phyloP scores from a whole-genome alignment of 2,888 invertebrate genomes.

The Trachelus tabidus region DNA sequence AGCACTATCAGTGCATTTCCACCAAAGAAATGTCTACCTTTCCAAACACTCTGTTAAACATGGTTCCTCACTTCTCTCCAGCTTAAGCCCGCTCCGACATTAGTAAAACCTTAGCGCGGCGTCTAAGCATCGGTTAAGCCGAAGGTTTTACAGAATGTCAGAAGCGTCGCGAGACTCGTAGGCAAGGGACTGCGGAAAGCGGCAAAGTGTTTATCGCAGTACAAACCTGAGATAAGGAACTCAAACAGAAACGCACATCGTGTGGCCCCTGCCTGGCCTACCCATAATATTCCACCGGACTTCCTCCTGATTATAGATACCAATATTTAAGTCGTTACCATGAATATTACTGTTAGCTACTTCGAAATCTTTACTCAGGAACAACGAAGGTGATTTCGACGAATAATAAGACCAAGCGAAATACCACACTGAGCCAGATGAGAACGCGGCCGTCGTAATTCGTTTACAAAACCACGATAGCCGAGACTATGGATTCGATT shows the following conservation, averaged over 20 bases:
- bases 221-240: conserved; percentile 63
- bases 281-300: conserved; percentile 57
- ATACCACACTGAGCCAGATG: not conserved
- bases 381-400: not conserved
- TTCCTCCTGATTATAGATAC: conserved; percentile 60
- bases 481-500: not conserved
- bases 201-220: conserved; percentile 53
- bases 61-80: not conserved
- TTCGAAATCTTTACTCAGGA: not conserved
- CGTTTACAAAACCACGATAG: not conserved
- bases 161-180: not conserved
- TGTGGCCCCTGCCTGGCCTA: conserved; percentile 35
- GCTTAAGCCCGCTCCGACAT: not conserved
- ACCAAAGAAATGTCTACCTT: not conserved
- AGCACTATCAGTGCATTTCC: too few relatives aligned
- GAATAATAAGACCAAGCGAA: not conserved
- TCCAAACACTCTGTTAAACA: not conserved
- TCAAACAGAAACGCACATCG: conserved; percentile 59
- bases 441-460: not conserved
- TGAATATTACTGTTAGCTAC: conserved; percentile 20
- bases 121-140: not conserved
- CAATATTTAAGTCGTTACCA: conserved; percentile 52
- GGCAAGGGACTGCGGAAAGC: conserved; percentile 1
- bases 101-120: not conserved
- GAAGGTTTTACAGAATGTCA: not conserved